Evolutionary conservation across 2,113 vertebrate species (phyloP), one percentile per base, ranked within the genome.

Genomic region (Gallinago media): DNA sequence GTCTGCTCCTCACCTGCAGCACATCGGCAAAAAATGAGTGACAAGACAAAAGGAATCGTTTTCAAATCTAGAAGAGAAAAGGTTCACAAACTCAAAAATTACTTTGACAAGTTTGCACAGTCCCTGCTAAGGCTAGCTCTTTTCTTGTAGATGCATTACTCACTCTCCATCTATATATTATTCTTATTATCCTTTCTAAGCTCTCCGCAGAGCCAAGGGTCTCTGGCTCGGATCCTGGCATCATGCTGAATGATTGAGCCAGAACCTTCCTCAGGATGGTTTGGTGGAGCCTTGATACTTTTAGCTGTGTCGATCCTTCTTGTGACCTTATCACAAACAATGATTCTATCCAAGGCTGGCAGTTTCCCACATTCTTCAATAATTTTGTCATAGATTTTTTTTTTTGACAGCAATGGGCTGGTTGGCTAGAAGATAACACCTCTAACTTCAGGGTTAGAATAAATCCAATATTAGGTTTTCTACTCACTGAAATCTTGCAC

Each of bases 371-470:
- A 3, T 90, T 86, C 65, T 59, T 79, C 89, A 92, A 46, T 81
- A 79, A 88, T 85, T 96, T 91, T 55, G 44, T 78, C 47, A 55
- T 81, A 77, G 38, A 34, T 40, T 85, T 16, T 89, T 38, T 38
- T 38, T 38, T 61, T 78, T 78, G 88, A 75, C 78, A 95, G 87
- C 68, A 47, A 3, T 18, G 68, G 61, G 49, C 72, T 87, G 56
- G 15, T 47, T 92, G 88, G 58, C 79, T 63, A 21, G 68, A 22
- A 92, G 89, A 75, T 65, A 95, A 63, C n/a, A 46, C 87, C 68
- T 85, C 62, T 63, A 68, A 89, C 67, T 91, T 88, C 55, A 95
- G 90, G 58, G 55, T 78, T 80, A 81, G 54, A 92, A 93, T 96
- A 95, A 93, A 96, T 92, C 55, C 68, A 50, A 21, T 71, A 76